These are phyloP conservation scores for Monopterus albus DNA, from an alignment of 2,113 vertebrate genomes.

Conservation along the genomic window DNA sequence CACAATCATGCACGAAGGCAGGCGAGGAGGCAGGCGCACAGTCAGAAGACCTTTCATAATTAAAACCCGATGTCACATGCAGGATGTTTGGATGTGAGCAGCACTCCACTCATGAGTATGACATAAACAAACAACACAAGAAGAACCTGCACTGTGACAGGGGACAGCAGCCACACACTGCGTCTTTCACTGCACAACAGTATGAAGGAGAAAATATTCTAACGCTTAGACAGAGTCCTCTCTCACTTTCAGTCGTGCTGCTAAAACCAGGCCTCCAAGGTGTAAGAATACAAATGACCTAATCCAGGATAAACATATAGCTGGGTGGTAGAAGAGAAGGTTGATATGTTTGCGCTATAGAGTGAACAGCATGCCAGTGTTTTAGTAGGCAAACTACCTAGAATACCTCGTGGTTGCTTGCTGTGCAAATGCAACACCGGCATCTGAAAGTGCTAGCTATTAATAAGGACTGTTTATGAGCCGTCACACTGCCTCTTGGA, in stretches of 20 bases:
- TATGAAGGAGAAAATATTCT: slow-evolving; percentile 20
- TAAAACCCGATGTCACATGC: slow-evolving; percentile 64
- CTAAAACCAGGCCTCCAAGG: slow-evolving; percentile 61
- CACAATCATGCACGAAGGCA: slow-evolving; percentile 13
- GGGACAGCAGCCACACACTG: slow-evolving; percentile 32
- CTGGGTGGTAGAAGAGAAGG: slow-evolving; percentile 42
- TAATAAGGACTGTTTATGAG: slow-evolving; percentile 76
- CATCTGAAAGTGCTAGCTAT: slow-evolving; percentile 59
- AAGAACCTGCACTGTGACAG: slow-evolving; percentile 8
- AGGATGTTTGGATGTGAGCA: slow-evolving; percentile 62
- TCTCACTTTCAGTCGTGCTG: slow-evolving; percentile 33
- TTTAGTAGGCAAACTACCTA: slow-evolving; percentile 52
- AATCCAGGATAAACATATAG: slow-evolving; percentile 68
- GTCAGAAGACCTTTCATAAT: slow-evolving; percentile 55
- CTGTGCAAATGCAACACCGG: slow-evolving; percentile 46
- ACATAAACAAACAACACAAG: slow-evolving; percentile 66
- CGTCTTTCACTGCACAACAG: background rate
- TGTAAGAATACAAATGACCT: slow-evolving; percentile 74
- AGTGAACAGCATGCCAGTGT: slow-evolving; percentile 64
- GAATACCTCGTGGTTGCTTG: slow-evolving; percentile 38
- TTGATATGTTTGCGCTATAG: slow-evolving; percentile 45
- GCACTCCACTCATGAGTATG: slow-evolving; percentile 46
- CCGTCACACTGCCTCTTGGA: slow-evolving; percentile 44
- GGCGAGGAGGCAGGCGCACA: slow-evolving; percentile 12
- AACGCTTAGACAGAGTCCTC: slow-evolving; percentile 49